Percentiles rank a stretch among this genome's conserved stretches.
phyloP scores from a whole-genome alignment of 2,113 vertebrate genomes.

The Cyprinodon brontotheroides region DNA sequence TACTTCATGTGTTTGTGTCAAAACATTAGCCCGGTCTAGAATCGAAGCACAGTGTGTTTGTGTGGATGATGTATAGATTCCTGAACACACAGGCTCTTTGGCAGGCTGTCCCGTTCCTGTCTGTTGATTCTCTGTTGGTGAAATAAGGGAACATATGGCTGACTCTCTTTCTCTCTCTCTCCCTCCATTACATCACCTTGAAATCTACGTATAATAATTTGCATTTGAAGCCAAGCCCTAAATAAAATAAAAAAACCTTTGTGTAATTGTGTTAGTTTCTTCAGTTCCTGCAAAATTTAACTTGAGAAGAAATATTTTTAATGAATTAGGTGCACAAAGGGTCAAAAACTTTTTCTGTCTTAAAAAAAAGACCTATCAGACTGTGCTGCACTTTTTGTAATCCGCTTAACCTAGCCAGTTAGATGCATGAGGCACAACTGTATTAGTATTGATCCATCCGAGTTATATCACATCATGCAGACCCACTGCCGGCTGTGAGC shows the following conservation, averaged over 20 bases:
- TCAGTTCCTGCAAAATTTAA: constrained; percentile 1
- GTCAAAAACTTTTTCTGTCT: constrained; percentile 19
- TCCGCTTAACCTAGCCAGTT: constrained; percentile 46
- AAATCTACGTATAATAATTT: constrained; percentile 57
- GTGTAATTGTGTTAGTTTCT: constrained; percentile 13
- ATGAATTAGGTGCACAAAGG: constrained; percentile 30
- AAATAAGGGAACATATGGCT: constrained; percentile 72
- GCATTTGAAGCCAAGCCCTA: constrained; percentile 23
- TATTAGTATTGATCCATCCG: constrained; percentile 65
- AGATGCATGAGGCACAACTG: constrained; percentile 53
- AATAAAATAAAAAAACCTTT: background rate
- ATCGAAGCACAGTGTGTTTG: constrained; percentile 31
- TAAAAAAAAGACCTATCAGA: background rate
- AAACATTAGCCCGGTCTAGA: constrained; percentile 40
- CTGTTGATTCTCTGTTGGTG: constrained; percentile 72
- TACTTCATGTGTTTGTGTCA: constrained; percentile 36
- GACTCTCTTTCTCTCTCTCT: constrained; percentile 54
- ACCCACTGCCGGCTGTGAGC: constrained; percentile 18
- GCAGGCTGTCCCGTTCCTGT: constrained; percentile 53
- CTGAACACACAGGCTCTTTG: constrained; percentile 56
- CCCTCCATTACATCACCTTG: constrained; percentile 72
- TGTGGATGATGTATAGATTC: constrained; percentile 52
- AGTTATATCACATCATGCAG: constrained; percentile 56
- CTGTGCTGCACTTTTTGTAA: constrained; percentile 13
- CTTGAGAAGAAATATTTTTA: constrained; percentile 14